Evolutionary conservation across 2,113 vertebrate genomes (phyloP).

Genomic region (Pipra filicauda): DNA sequence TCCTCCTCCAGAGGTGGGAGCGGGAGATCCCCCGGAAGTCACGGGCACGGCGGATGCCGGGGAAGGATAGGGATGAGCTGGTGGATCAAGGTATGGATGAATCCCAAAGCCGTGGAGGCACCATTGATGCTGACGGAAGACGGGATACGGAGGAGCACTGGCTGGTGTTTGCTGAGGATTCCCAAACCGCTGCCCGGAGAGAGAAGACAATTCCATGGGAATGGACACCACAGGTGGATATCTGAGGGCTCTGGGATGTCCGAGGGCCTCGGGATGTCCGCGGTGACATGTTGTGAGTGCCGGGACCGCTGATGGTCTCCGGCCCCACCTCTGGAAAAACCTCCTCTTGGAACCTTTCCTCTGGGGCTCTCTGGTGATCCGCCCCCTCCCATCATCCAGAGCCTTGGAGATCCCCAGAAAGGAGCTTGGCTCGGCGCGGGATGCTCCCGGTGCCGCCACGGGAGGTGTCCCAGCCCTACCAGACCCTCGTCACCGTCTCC

Average conservation of each 20-base stretch:
- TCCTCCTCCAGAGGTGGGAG: background rate
- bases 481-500: background rate
- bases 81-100: background rate
- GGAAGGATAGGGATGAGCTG: background rate
- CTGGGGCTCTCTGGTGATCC: background rate
- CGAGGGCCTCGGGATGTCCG: background rate
- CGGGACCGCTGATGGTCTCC: background rate
- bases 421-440: background rate
- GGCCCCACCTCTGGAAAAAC: background rate
- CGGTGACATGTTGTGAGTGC: background rate
- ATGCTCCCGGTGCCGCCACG: rapidly evolving
- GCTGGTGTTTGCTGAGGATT: background rate
- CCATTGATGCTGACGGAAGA: rapidly evolving
- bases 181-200: background rate
- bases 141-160: rapidly evolving
- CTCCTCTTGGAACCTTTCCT: background rate
- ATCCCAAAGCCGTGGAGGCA: background rate
- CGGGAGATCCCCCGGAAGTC: background rate
- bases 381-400: background rate
- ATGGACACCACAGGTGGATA: rapidly evolving
- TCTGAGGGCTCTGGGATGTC: too few species aligned
- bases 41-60: rapidly evolving
- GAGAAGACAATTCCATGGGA: background rate
- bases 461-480: background rate
- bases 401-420: background rate